Conservation (phyloP, 2,888 invertebrate species). For the Spilarctia lutea region DNA sequence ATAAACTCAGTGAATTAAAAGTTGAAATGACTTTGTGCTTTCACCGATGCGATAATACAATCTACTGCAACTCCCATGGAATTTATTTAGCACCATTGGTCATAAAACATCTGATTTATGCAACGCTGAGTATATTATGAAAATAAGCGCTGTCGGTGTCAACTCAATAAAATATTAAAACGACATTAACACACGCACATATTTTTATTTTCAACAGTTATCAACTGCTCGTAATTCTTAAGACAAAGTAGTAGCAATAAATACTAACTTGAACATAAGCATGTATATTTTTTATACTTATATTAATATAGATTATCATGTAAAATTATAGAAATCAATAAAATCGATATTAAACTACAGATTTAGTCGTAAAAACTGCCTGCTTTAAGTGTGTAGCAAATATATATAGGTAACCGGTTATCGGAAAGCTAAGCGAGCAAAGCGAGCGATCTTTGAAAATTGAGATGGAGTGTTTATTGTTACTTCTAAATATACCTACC, state of each 20-base stretch:
- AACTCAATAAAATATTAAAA: constrained; percentile 76
- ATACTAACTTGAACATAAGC: constrained; percentile 26
- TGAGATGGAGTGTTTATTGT: too few species aligned
- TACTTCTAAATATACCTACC: too few species aligned
- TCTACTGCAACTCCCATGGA: constrained; percentile 51
- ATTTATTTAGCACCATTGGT: constrained; percentile 74
- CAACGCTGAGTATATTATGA: constrained; percentile 69
- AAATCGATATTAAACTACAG: constrained; percentile 18
- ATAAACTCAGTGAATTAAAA: constrained; percentile 45
- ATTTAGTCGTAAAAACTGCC: constrained; percentile 22
- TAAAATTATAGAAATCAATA: constrained; percentile 16
- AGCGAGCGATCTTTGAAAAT: background rate
- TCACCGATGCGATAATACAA: constrained; percentile 49
- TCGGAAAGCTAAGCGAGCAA: constrained; percentile 66
- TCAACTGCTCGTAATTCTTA: constrained; percentile 60
- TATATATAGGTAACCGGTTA: constrained; percentile 66
- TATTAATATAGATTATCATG: constrained; percentile 20
- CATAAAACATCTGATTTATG: constrained; percentile 78
- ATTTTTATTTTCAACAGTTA: constrained; percentile 66
- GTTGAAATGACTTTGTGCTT: constrained; percentile 49
- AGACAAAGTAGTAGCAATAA: constrained; percentile 52
- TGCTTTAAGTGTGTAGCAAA: constrained; percentile 24
- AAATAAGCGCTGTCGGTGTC: constrained; percentile 68
- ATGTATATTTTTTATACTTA: constrained; percentile 28
- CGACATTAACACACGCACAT: constrained; percentile 69